These are phyloP conservation scores for Microplitis deprimator DNA, from an alignment of 2,888 invertebrate genomes.

Conservation along the genomic window DNA sequence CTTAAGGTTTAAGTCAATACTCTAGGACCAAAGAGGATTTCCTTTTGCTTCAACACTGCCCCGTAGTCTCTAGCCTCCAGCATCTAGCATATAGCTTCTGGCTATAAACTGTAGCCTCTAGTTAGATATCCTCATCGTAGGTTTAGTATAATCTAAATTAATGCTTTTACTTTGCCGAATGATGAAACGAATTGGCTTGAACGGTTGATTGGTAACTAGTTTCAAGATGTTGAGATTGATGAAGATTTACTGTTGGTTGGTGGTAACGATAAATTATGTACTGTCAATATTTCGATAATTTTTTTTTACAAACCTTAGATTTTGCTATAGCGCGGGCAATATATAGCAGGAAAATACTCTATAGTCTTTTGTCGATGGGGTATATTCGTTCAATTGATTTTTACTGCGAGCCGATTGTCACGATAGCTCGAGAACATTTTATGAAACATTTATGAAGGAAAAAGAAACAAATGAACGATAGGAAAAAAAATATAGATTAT, in stretches of 20 bases:
- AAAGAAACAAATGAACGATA: background rate
- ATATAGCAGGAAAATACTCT: background rate
- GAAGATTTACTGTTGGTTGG: background rate
- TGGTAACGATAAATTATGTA: background rate
- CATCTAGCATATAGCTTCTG: too few species aligned
- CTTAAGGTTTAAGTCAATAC: constrained; percentile 35
- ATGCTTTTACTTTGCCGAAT: constrained; percentile 33
- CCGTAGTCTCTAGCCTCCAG: background rate
- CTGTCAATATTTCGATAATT: background rate
- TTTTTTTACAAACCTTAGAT: background rate
- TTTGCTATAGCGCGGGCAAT: background rate
- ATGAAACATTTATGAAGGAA: background rate
- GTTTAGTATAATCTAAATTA: constrained; percentile 54
- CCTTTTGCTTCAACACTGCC: constrained; percentile 16
- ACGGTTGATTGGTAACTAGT: constrained; percentile 11
- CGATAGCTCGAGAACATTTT: background rate
- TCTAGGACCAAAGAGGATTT: constrained; percentile 26
- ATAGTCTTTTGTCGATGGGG: background rate
- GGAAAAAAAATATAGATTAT: background rate
- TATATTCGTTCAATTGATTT: background rate
- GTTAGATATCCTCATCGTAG: background rate
- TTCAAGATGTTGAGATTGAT: constrained; percentile 12
- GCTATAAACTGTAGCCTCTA: background rate
- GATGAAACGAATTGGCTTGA: constrained; percentile 19
- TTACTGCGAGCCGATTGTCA: background rate